Evolutionary conservation across 1,140 invertebrate genomes (phyloP), one percentile per base, ranked within the genome.

Genomic region (Ladona fulva): DNA sequence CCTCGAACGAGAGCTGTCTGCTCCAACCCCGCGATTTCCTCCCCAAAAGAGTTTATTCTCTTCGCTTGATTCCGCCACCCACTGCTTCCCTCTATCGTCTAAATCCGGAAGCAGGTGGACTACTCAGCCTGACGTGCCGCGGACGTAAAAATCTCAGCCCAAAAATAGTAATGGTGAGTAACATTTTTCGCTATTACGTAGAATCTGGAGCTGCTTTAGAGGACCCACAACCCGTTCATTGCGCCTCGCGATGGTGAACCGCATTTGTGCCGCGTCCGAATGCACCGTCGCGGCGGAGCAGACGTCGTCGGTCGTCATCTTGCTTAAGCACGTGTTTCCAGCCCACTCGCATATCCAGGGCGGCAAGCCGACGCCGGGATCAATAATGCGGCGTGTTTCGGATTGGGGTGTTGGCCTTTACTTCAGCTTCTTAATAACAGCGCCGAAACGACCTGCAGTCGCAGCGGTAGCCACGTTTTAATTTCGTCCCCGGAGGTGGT

Each of bases 101-200:
- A 22, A 22, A 6, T 19, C n/a, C n/a, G 52, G n/a, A 66, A 66
- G 52, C n/a, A 66, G 52, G 5, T 66, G 52, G 52, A 66, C 52
- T 66, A 12, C 52, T 66, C 3, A 22, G 14, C 52, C n/a, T 12
- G 52, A 66, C 52, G 52, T 12, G 52, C 52, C 52, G 52, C 52
- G 52, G 52, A 66, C 16, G n/a, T 5, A 22, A 19, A 66, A 66
- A 66, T 19, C n/a, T 6, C 52, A 5, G n/a, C 16, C 52, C 52
- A 5, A 22, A 66, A 66, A 66, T 66, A 66, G 52, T 66, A 12
- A 66, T 12, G 52, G 52, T 66, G 52, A 66, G 52, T 66, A 66
- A 66, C 52, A 66, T 66, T 66, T 66, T 66, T 66, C 52, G n/a
- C n/a, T 66, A 22, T 66, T 66, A 66, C 52, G 52, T 22, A 66